A percentile compares a stretch with the other conserved stretches of the same genome.
phyloP scores from a whole-genome alignment of 1,140 invertebrate genomes.

The Diabrotica undecimpunctata region DNA sequence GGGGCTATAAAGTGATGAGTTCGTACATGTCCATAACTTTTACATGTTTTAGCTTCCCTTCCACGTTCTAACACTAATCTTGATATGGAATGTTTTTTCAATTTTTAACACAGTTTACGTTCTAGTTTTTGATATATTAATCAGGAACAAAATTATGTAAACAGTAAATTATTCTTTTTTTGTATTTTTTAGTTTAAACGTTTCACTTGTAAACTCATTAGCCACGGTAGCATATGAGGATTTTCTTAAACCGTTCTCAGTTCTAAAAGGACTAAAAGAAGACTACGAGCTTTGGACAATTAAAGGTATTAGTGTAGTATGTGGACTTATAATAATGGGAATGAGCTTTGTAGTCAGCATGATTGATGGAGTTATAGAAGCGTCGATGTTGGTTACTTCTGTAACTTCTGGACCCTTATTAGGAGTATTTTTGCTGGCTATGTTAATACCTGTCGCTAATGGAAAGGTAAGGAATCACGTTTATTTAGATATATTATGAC shows the following conservation, averaged over 20 bases:
- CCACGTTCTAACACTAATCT: no score
- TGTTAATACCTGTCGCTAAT: slow-evolving; percentile 68
- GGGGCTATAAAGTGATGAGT: no score
- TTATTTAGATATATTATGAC: no score
- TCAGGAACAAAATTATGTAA: no score
- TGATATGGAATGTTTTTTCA: no score
- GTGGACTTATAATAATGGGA: slow-evolving; percentile 64
- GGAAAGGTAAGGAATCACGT: slow-evolving; percentile 56
- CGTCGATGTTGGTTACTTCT: slow-evolving; percentile 69
- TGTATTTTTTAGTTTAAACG: slow-evolving; percentile 61
- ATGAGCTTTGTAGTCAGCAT: slow-evolving; percentile 68
- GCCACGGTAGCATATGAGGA: slow-evolving; percentile 88
- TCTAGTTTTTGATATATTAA: no score
- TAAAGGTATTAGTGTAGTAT: slow-evolving; percentile 70
- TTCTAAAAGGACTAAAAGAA: slow-evolving; percentile 64
- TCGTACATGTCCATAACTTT: no score
- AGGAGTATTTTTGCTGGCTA: slow-evolving; percentile 65
- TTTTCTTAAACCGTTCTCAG: slow-evolving; percentile 69
- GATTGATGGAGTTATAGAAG: slow-evolving; percentile 72
- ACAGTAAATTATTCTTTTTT: not conserved
- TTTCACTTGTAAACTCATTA: slow-evolving; percentile 81
- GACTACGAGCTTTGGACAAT: slow-evolving; percentile 70
- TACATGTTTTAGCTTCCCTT: no score
- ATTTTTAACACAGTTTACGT: no score
- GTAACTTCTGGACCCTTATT: slow-evolving; percentile 70